phyloP scores from a whole-genome alignment of 2,113 vertebrate species.

The Dissostichus mawsoni region DNA sequence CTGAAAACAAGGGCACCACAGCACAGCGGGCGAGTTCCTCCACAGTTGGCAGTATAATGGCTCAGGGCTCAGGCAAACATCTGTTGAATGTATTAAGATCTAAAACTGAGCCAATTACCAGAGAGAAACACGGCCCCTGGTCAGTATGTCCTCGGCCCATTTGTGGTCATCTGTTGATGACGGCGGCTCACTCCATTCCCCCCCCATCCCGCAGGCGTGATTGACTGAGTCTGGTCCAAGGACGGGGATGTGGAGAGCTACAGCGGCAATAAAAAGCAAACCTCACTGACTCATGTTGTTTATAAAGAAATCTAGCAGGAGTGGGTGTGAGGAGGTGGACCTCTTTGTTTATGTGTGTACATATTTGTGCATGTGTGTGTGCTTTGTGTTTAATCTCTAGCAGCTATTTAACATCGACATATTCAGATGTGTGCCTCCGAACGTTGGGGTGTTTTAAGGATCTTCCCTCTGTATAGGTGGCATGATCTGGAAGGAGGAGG shows the following conservation, averaged over 20 bases:
- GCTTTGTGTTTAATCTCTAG: conserved; percentile 73
- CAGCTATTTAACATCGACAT: conserved; percentile 76
- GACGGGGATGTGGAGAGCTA: conserved; percentile 65
- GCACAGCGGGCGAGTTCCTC: conserved; percentile 63
- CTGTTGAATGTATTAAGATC: conserved; percentile 73
- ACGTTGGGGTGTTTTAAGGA: conserved; percentile 53
- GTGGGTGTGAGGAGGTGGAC: conserved; percentile 83
- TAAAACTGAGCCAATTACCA: conserved; percentile 75
- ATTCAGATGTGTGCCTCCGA: conserved; percentile 71
- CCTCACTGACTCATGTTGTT: conserved; percentile 75
- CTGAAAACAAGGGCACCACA: conserved; percentile 56
- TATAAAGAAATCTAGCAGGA: conserved; percentile 72
- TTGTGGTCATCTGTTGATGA: conserved; percentile 69
- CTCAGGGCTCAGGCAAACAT: conserved; percentile 72
- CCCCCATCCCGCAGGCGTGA: conserved; percentile 49
- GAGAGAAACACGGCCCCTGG: conserved; percentile 67
- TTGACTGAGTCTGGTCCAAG: conserved; percentile 72
- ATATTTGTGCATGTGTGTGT: conserved; percentile 23
- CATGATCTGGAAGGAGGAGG: conserved; percentile 60
- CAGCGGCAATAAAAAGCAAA: conserved; percentile 65
- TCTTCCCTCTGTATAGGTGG: conserved; percentile 58
- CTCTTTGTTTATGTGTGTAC: conserved; percentile 75
- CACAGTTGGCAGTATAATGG: conserved; percentile 60
- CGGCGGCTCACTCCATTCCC: conserved; percentile 50
- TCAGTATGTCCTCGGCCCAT: conserved; percentile 59